Percentiles rank a stretch among this genome's conserved stretches.
These are phyloP conservation scores for Drosophila repletoides DNA, from an alignment of 1,140 invertebrate genomes.

Conservation along the genomic window DNA sequence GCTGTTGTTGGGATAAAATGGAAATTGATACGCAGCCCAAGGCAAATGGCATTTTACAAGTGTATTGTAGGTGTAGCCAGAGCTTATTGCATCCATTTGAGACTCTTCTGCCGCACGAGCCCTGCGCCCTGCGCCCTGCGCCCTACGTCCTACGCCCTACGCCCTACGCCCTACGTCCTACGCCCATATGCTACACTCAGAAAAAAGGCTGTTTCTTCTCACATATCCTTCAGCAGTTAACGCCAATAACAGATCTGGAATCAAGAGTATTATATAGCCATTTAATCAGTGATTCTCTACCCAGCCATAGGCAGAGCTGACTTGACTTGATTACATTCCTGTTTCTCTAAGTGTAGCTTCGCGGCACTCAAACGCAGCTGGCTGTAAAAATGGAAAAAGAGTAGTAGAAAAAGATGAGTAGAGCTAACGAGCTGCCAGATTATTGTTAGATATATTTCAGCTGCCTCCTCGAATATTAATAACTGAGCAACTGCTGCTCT, in stretches of 20 bases:
- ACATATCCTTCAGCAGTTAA: too few relatives aligned
- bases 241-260: too few relatives aligned
- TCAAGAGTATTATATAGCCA: too few relatives aligned
- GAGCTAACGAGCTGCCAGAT: slow-evolving; percentile 12
- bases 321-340: too few relatives aligned
- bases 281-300: too few relatives aligned
- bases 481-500: not conserved
- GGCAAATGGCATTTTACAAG: slow-evolving; percentile 15
- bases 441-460: slow-evolving; percentile 1
- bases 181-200: too few relatives aligned
- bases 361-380: not conserved
- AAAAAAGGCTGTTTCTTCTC: too few relatives aligned
- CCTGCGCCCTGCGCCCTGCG: not conserved
- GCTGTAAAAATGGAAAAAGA: not conserved
- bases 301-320: too few relatives aligned
- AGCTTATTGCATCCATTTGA: slow-evolving; percentile 25
- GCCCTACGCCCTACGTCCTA: too few relatives aligned
- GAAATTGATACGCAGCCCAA: slow-evolving; percentile 35
- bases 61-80: slow-evolving; percentile 18
- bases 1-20: slow-evolving; percentile 33
- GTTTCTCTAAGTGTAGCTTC: too few relatives aligned
- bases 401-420: too few relatives aligned
- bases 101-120: not conserved
- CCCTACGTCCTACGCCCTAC: too few relatives aligned
- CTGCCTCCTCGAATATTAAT: slow-evolving; percentile 6